Evolutionary conservation across 2,888 invertebrate species (phyloP).

Genomic region (Siphlonurus alternatus): DNA sequence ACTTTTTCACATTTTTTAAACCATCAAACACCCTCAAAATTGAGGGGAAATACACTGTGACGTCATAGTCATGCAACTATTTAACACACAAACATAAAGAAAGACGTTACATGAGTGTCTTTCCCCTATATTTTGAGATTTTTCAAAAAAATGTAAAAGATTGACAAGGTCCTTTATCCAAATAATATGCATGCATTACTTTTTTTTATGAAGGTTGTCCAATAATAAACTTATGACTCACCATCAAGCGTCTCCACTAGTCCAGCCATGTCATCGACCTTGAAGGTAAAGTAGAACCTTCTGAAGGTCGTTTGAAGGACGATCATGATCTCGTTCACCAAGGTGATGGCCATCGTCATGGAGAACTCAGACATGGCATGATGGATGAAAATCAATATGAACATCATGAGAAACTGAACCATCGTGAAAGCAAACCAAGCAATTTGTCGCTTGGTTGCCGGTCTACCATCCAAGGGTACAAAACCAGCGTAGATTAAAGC

Average conservation of each 20-base stretch:
- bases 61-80: too few species aligned
- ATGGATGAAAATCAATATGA: background rate
- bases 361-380: background rate
- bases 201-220: background rate
- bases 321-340: background rate
- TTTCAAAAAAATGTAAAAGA: too few species aligned
- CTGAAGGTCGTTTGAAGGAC: background rate
- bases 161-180: too few species aligned
- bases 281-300: background rate
- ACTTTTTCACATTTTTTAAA: too few species aligned
- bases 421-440: background rate
- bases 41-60: too few species aligned
- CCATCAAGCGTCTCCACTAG: background rate
- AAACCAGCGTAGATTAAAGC: background rate
- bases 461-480: background rate
- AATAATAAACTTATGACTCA: background rate
- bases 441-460: background rate
- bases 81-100: too few species aligned
- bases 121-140: too few species aligned
- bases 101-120: too few species aligned
- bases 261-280: background rate
- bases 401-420: background rate
- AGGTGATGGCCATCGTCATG: background rate
- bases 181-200: background rate
- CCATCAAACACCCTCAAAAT: too few species aligned